Evolutionary conservation across 2,113 vertebrate genomes (phyloP), one percentile per base, ranked within the genome.

Genomic region (Tyto alba): DNA sequence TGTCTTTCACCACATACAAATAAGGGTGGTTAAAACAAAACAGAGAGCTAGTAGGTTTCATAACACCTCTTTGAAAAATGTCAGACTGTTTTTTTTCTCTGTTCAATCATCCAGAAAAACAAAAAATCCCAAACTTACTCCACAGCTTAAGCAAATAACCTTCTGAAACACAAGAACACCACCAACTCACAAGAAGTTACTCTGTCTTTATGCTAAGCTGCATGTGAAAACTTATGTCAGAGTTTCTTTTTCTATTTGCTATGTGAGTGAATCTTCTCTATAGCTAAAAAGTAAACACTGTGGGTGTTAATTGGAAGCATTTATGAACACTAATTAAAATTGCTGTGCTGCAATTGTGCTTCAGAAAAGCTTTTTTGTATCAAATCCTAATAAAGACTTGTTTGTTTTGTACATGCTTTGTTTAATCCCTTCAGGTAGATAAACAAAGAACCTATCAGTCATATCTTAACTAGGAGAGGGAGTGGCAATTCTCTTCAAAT

Each of bases 251-350:
- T 71, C 62, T 34, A 64, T 93, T 88, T 89, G 59, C 72, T 83
- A 8, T 26, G 9, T 45, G 40, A 86, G 29, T 57, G 50, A 64
- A 69, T 88, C 40, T 79, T 88, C 84, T 59, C 19, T 3, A 12
- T 48, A 74, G 45, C 40, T 38, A 73, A 72, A 91, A 96, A 86
- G 77, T 55, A 93, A 89, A 91, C 68, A 86, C 25, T 48, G 30
- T 48, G 20, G 10, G 32, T 62, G 53, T 57, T 94, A 90, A 93
- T 41, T 92, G 50, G 50, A 91, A 88, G 68, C 50, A 84, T 71
- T 84, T 84, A 50, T 88, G 48, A 77, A 88, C 93, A 66, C 50
- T 83, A 74, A 97, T 91, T 93, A 89, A 78, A 94, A 79, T 12
- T 62, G 26, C 52, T 72, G 36, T 32, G 30, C 53, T 57, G 41